Evolutionary conservation across 2,797 vertebrate genomes (phyloP).

Genomic region (Epinephelus malabaricus): DNA sequence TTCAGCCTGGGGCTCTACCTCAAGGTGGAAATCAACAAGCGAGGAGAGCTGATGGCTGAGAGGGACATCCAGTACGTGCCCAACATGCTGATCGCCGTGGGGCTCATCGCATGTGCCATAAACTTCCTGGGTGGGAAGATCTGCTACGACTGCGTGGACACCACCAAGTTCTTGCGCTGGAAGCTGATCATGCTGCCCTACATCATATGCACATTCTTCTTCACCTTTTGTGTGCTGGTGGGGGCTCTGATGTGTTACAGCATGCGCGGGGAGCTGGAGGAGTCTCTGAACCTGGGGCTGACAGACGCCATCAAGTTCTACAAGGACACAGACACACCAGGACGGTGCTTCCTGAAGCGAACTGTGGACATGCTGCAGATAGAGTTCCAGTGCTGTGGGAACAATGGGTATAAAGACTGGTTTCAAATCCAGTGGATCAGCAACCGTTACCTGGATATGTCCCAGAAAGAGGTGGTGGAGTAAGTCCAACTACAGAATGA

Average conservation of each 20-base stretch:
- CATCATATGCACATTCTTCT: constrained; percentile 92
- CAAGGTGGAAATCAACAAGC: constrained; percentile 93
- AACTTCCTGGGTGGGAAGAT: constrained; percentile 96
- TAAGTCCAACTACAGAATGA: constrained; percentile 83
- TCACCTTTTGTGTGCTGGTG: constrained; percentile 92
- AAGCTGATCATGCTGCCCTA: constrained; percentile 94
- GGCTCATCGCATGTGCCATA: constrained; percentile 91
- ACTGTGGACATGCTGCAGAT: constrained; percentile 93
- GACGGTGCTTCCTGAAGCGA: constrained; percentile 92
- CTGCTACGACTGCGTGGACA: constrained; percentile 94
- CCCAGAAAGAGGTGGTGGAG: constrained; percentile 90
- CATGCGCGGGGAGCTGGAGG: constrained; percentile 90
- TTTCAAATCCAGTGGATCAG: constrained; percentile 96
- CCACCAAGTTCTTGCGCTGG: constrained; percentile 92
- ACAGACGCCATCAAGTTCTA: constrained; percentile 90
- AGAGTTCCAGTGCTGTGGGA: constrained; percentile 93
- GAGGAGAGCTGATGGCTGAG: constrained; percentile 91
- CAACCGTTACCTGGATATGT: constrained; percentile 91
- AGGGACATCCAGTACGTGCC: constrained; percentile 90
- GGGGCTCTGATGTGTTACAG: constrained; percentile 94
- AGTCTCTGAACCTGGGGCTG: constrained; percentile 89
- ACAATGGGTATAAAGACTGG: constrained; percentile 93
- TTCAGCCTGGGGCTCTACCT: constrained; percentile 93
- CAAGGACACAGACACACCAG: constrained; percentile 94
- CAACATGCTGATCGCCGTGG: constrained; percentile 92